These are phyloP conservation scores for Hyla sarda DNA, from an alignment of 2,113 vertebrate species.

Conservation along the genomic window DNA sequence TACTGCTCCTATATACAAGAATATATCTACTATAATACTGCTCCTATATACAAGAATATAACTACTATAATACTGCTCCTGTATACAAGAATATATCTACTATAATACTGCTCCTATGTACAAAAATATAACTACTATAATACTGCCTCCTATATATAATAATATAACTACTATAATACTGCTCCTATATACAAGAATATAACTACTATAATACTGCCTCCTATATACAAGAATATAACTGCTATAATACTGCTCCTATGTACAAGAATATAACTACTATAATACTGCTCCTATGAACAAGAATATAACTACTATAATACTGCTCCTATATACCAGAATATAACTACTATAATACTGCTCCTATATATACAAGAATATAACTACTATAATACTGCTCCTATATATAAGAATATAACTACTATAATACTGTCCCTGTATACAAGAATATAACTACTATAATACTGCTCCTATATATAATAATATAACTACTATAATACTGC, in stretches of 20 bases:
- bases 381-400: not conserved
- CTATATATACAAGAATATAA: not conserved
- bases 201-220: not conserved
- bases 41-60: not conserved
- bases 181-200: not conserved
- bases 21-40: constrained; percentile 2
- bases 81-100: too few species aligned
- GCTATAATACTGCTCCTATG: not conserved
- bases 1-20: not conserved
- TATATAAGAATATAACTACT: constrained; percentile 9
- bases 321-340: not conserved
- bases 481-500: constrained; percentile 5
- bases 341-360: constrained; percentile 20
- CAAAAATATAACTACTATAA: too few species aligned
- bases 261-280: not conserved
- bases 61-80: not conserved
- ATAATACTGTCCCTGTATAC: not conserved
- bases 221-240: not conserved
- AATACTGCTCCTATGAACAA: not conserved
- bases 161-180: not conserved
- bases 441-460: not conserved
- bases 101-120: too few species aligned
- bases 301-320: too few species aligned
- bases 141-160: not conserved
- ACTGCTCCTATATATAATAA: not conserved